Percentiles rank a stretch among this genome's conserved stretches.
phyloP scores from a whole-genome alignment of 2,113 vertebrate species.

The Maccullochella peelii region DNA sequence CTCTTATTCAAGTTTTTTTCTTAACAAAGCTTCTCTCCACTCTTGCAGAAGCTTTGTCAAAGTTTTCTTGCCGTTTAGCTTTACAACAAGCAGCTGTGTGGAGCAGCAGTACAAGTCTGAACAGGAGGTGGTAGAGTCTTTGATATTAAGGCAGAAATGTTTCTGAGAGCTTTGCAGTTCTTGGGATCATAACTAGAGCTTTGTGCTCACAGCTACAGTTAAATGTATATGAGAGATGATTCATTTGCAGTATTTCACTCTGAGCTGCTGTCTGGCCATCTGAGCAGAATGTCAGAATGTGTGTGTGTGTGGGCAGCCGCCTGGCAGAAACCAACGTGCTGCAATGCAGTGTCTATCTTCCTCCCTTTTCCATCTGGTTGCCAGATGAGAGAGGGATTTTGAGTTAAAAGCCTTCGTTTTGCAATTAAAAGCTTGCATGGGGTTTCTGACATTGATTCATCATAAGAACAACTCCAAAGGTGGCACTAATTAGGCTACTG shows the following conservation, averaged over 20 bases:
- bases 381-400: slow-evolving; percentile 20
- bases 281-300: slow-evolving; percentile 33
- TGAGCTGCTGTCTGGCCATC: slow-evolving; percentile 31
- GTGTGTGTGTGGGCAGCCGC: slow-evolving; percentile 53
- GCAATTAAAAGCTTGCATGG: slow-evolving; percentile 29
- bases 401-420: slow-evolving; percentile 32
- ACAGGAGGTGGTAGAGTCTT: slow-evolving; percentile 6
- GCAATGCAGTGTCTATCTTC: slow-evolving; percentile 75
- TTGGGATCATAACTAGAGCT: slow-evolving; percentile 37
- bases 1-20: not conserved
- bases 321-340: slow-evolving; percentile 65
- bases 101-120: slow-evolving; percentile 5
- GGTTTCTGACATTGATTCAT: slow-evolving; percentile 48
- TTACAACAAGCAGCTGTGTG: not conserved
- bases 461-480: slow-evolving; percentile 33
- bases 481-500: slow-evolving; percentile 39
- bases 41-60: slow-evolving; percentile 18
- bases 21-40: not conserved
- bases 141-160: slow-evolving; percentile 10
- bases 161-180: slow-evolving; percentile 37
- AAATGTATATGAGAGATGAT: slow-evolving; percentile 64
- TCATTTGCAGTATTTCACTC: slow-evolving; percentile 59
- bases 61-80: slow-evolving; percentile 8
- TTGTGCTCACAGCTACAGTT: slow-evolving; percentile 40
- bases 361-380: slow-evolving; percentile 63